Evolutionary conservation across 2,113 vertebrate species (phyloP), one percentile per base, ranked within the genome.

Genomic region (Apeltes quadracus): DNA sequence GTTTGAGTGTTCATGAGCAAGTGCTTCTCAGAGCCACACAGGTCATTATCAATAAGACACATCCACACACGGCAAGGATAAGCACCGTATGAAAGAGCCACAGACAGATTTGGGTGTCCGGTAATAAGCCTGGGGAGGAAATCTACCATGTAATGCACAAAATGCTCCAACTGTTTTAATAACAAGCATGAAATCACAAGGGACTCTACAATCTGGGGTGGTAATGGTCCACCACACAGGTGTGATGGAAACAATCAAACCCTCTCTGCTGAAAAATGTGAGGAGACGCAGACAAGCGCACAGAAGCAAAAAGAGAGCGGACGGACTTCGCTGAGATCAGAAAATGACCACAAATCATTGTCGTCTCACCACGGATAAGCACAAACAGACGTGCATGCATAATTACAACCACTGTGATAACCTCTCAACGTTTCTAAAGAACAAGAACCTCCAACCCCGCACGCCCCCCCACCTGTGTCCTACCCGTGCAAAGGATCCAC

Each of bases 401-500:
- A 2, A 56, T 36, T 38, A n/a, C 20, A 56, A 22, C 46, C 23
- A 55, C 41, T 55, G 38, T 29, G 16, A 25, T 13, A 55, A 36
- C 2, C 6, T 71, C 46, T 36, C n/a, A 48, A 18, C 25, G 56
- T 13, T 32, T 69, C 48, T 12, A 6, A 57, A 9, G 39, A 57
- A 72, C 4, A 62, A 54, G 58, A 75, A 38, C 55, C 64, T 39
- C 39, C 43, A 53, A 62, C 50, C 23, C 16, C 23, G 13, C 44
- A 16, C 1, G 46, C 36, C 23, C 39, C n/a, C 58, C 59, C 7
- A 27, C 53, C 18, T 57, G 20, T 59, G 22, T 62, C 96, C 83
- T 78, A 98, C 98, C 98, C 98, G 0, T 98, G 93, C 36, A 96
- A 92, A 1, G 98, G 98, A 76, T 99, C 98, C 82, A 99, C 96